Percentiles rank a stretch among this genome's conserved stretches.
Conservation (phyloP, 2,888 invertebrate species). For the Platycheirus rosarum region DNA sequence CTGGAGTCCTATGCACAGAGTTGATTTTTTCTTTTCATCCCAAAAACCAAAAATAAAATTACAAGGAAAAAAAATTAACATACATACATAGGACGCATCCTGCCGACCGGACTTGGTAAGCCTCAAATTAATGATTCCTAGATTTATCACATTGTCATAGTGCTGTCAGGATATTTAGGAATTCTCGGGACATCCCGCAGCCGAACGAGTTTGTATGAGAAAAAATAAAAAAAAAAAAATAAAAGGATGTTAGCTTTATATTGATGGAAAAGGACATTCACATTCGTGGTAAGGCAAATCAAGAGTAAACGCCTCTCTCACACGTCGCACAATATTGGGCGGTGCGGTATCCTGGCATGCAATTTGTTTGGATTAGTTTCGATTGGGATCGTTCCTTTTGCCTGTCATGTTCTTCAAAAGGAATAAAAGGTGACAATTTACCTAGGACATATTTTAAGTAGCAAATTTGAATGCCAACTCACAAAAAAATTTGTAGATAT, state of each 20-base stretch:
- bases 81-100: constrained; percentile 14
- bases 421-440: constrained; percentile 71
- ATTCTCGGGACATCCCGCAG: constrained; percentile 68
- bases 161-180: constrained; percentile 67
- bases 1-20: constrained; percentile 37
- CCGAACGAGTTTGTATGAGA: constrained; percentile 61
- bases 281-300: constrained; percentile 49
- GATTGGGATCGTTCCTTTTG: constrained; percentile 69
- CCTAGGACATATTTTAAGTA: constrained; percentile 71
- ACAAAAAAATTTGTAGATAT: constrained; percentile 37
- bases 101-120: constrained; percentile 69
- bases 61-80: constrained; percentile 21
- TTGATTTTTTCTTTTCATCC: constrained; percentile 30
- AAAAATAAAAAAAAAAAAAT: constrained; percentile 17
- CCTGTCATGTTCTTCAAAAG: constrained; percentile 45
- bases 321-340: constrained; percentile 8
- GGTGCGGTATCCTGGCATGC: constrained; percentile 46
- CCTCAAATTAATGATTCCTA: constrained; percentile 78
- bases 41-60: constrained; percentile 39
- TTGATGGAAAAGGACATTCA: constrained; percentile 66
- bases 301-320: constrained; percentile 42
- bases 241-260: constrained; percentile 51
- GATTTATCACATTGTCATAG: constrained; percentile 76
- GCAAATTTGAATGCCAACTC: constrained; percentile 72
- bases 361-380: constrained; percentile 74